Evolutionary conservation across 2,113 vertebrate genomes (phyloP).

Genomic region (Epinephelus cyanopodus): DNA sequence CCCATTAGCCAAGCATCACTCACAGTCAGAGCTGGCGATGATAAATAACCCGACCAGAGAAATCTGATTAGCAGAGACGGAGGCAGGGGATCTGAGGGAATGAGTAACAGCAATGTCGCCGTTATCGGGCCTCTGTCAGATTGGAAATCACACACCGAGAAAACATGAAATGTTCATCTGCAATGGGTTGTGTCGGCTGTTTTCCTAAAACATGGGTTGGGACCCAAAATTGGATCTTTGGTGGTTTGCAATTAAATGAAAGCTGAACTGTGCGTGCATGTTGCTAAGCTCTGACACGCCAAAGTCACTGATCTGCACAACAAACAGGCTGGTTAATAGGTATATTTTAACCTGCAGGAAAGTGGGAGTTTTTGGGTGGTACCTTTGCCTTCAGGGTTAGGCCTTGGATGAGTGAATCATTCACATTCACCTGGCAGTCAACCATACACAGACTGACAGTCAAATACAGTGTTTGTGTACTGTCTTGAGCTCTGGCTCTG

Average conservation of each 20-base stretch:
- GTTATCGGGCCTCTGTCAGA: slow-evolving; percentile 81
- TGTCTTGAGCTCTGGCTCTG: background rate
- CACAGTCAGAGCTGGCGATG: slow-evolving; percentile 82
- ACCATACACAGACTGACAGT: slow-evolving; percentile 6
- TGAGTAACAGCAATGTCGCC: slow-evolving; percentile 76
- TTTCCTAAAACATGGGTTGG: slow-evolving; percentile 70
- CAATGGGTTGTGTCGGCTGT: slow-evolving; percentile 71
- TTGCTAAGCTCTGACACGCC: slow-evolving; percentile 52
- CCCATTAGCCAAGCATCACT: slow-evolving; percentile 85
- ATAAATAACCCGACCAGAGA: slow-evolving; percentile 83
- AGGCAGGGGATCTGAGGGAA: slow-evolving; percentile 82
- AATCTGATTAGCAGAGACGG: slow-evolving; percentile 82
- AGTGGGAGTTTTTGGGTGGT: slow-evolving; percentile 32
- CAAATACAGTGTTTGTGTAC: slow-evolving; percentile 19
- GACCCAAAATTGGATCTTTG: slow-evolving; percentile 65
- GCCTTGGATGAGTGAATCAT: slow-evolving; percentile 49
- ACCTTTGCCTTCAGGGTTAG: slow-evolving; percentile 35
- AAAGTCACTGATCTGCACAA: slow-evolving; percentile 48
- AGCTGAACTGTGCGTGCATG: slow-evolving; percentile 59
- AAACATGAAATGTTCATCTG: slow-evolving; percentile 81
- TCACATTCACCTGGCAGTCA: slow-evolving; percentile 40
- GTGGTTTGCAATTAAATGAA: slow-evolving; percentile 74
- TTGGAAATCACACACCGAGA: slow-evolving; percentile 81
- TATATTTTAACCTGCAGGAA: slow-evolving; percentile 47
- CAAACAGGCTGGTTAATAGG: slow-evolving; percentile 51